Evolutionary conservation across 2,888 invertebrate genomes (phyloP).

Genomic region (Dyspetes luteomarginatus): DNA sequence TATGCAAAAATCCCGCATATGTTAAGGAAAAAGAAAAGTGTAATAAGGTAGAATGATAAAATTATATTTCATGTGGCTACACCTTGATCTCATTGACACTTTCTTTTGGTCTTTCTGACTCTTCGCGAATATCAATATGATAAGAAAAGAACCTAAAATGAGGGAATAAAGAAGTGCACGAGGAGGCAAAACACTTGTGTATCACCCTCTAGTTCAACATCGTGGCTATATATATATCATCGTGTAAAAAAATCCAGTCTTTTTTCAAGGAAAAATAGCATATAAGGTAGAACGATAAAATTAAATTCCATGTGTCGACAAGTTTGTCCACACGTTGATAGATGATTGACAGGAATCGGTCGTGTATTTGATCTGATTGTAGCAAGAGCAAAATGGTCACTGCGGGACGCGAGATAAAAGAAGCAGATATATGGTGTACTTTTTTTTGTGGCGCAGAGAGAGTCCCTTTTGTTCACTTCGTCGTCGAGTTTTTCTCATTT

Average conservation of each 20-base stretch:
- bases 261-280: conserved; percentile 49
- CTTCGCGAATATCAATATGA: no score
- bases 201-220: neutral
- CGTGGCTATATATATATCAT: neutral
- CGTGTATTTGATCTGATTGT: conserved; percentile 28
- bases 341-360: conserved; percentile 61
- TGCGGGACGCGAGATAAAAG: conserved; percentile 76
- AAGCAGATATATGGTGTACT: conserved; percentile 72
- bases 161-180: no score
- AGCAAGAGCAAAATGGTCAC: conserved; percentile 28
- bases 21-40: no score
- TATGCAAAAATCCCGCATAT: no score
- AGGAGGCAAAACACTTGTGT: no score
- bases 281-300: conserved; percentile 73
- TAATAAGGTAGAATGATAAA: no score
- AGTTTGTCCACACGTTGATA: conserved; percentile 49
- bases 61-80: no score
- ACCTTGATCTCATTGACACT: no score
- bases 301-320: conserved; percentile 74
- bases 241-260: conserved; percentile 28
- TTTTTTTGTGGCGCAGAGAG: no score
- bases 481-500: neutral
- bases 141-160: no score
- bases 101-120: no score
- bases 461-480: neutral